Percentiles rank a stretch among this genome's conserved stretches.
These are phyloP conservation scores for Cryptocephalus primarius DNA, from an alignment of 2,888 invertebrate species.

Conservation along the genomic window DNA sequence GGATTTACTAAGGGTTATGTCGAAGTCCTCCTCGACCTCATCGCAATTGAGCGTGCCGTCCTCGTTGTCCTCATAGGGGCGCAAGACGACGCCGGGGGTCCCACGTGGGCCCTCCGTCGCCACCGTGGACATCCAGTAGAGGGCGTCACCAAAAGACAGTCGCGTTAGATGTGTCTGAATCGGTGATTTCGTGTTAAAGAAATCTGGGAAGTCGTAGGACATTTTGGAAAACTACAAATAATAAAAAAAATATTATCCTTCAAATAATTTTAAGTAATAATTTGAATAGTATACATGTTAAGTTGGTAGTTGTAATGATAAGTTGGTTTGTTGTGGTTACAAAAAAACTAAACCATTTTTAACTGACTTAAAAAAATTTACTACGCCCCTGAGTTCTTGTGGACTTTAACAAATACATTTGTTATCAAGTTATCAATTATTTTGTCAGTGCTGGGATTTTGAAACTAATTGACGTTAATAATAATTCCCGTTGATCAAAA, in stretches of 20 bases:
- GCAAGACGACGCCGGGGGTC: conserved; percentile 10
- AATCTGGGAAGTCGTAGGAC: conserved; percentile 17
- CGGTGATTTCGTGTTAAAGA: conserved; percentile 17
- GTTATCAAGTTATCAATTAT: no score
- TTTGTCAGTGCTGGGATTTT: no score
- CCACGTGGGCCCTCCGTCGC: conserved; percentile 6
- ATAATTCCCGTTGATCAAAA: no score
- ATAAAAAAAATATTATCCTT: no score
- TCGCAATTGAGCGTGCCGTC: conserved; percentile 30
- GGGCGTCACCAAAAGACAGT: conserved; percentile 14
- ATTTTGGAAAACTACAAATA: no score
- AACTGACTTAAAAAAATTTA: no score
- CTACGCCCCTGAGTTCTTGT: no score
- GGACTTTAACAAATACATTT: no score
- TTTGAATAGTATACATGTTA: neutral
- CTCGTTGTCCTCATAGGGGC: conserved; percentile 32
- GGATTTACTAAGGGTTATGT: conserved; percentile 28
- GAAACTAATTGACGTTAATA: no score
- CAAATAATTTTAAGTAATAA: neutral
- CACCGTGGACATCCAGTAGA: conserved; percentile 19
- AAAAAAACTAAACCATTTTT: no score
- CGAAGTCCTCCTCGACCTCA: conserved; percentile 32
- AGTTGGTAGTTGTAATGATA: neutral
- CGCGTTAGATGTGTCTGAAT: conserved; percentile 13
- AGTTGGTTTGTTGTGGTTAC: no score